Evolutionary conservation across 2,113 vertebrate genomes (phyloP).

Genomic region (Pomatorhinus ruficollis): DNA sequence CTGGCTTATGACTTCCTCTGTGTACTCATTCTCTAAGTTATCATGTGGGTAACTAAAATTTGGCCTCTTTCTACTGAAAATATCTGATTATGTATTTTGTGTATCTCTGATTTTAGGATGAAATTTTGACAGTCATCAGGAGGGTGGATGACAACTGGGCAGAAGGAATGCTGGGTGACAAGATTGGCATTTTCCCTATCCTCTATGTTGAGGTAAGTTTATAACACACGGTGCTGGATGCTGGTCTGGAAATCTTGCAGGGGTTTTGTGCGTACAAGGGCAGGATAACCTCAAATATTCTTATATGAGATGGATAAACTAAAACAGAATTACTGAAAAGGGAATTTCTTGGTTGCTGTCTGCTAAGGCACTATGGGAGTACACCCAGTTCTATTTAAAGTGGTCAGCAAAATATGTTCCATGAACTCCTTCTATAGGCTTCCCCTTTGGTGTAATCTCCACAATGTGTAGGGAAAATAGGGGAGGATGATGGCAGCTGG

Average conservation of each 20-base stretch:
- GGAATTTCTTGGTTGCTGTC: not conserved
- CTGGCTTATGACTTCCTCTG: not conserved
- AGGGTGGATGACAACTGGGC: constrained; percentile 99
- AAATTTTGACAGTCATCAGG: constrained; percentile 96
- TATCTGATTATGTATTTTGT: not conserved
- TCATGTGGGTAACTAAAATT: not conserved
- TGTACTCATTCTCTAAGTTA: not conserved
- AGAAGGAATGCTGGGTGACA: constrained; percentile 98
- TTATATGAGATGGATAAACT: not conserved
- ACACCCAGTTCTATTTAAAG: not conserved
- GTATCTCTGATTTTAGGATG: constrained; percentile 82
- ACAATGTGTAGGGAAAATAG: not conserved
- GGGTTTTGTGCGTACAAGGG: not conserved
- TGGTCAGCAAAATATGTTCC: not conserved
- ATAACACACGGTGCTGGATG: not conserved
- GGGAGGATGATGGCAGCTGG: not conserved
- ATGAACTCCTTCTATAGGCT: not conserved
- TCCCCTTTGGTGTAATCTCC: not conserved
- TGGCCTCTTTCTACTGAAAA: not conserved
- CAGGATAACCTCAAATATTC: not conserved
- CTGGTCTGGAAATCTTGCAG: not conserved
- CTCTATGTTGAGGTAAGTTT: constrained; percentile 94
- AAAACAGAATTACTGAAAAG: not conserved
- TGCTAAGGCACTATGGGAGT: not conserved
- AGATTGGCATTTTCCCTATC: constrained; percentile 97